Base-by-base conservation (phyloP, 2,797 vertebrate genomes). In the Melanotaenia boesemani region DNA sequence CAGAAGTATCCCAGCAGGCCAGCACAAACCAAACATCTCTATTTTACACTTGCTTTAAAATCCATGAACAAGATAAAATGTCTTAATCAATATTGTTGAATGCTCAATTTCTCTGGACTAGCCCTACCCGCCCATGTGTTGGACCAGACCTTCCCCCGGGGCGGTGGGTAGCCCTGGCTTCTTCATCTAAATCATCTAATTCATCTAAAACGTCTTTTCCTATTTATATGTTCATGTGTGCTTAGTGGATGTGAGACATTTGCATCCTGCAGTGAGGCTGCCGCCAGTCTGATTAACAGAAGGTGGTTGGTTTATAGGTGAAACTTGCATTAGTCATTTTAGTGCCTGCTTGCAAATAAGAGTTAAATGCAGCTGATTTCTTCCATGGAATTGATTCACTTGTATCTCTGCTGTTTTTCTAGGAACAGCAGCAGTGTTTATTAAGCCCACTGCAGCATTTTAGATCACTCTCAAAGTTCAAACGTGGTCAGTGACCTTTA, bases 331-430 rank as follows among this genome's bases (percentile, higher is more conserved):
- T 30, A 37, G 67, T 61, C 44, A 57, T 64, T 20, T n/a, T 32
- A 3, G 15, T 22, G 61, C 13, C 15, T 46, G 1, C 26, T 67
- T 73, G 34, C 11, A 54, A 13, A 15, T 34, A 63, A 39, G 6
- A 32, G 52, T 36, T 24, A 66, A 26, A 18, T 30, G 67, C 28
- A 59, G 12, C 34, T 8, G 22, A 52, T 77, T 58, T 36, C 67
- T 74, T 67, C 41, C 13, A 7, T 44, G 32, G 11, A 57, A 6
- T 30, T 60, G 46, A 80, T 74, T 74, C 52, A 32, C 57, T 32
- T 78, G 58, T 57, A 74, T 24, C 36, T 67, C 70, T 5, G 7
- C 39, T 0, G 10, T 41, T 67, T 32, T 55, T 73, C 39, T 28
- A 1, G 18, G 73, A 48, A 55, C 12, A 46, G 3, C 12, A 6